Conservation (phyloP, 2,888 invertebrate species). For the Amphipoea lucens region DNA sequence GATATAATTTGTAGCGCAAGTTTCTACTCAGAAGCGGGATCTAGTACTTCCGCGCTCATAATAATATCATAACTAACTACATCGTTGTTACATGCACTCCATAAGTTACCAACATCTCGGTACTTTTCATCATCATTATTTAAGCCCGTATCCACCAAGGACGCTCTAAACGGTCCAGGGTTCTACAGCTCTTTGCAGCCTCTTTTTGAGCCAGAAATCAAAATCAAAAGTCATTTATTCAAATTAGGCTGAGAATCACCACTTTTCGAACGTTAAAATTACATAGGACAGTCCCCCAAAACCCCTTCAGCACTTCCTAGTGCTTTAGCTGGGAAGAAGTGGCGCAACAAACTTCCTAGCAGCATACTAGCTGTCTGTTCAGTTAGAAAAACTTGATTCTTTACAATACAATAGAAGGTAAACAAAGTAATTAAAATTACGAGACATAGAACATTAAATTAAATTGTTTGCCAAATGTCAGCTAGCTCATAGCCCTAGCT, state of each 20-base stretch:
- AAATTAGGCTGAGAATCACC: not conserved
- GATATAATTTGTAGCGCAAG: constrained; percentile 55
- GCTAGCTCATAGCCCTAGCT: not conserved
- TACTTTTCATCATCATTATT: not conserved
- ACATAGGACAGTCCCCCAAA: not conserved
- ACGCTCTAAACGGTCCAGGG: not conserved
- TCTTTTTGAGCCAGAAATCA: not conserved
- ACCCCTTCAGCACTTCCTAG: not conserved
- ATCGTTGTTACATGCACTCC: constrained; percentile 26
- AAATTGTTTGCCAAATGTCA: too few relatives aligned
- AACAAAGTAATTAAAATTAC: not conserved
- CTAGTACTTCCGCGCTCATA: constrained; percentile 72
- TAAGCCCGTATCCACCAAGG: not conserved
- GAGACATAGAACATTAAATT: not conserved
- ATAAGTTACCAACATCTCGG: not conserved
- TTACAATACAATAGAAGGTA: not conserved
- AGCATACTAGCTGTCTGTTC: not conserved
- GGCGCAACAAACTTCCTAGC: too few relatives aligned
- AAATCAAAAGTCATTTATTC: not conserved
- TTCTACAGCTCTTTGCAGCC: not conserved
- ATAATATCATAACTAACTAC: constrained; percentile 58
- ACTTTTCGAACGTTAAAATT: not conserved
- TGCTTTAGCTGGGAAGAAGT: too few relatives aligned
- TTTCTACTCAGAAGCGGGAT: constrained; percentile 63
- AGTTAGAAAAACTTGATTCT: not conserved